phyloP scores from a whole-genome alignment of 2,888 invertebrate species.

The Galerucella calmariensis region DNA sequence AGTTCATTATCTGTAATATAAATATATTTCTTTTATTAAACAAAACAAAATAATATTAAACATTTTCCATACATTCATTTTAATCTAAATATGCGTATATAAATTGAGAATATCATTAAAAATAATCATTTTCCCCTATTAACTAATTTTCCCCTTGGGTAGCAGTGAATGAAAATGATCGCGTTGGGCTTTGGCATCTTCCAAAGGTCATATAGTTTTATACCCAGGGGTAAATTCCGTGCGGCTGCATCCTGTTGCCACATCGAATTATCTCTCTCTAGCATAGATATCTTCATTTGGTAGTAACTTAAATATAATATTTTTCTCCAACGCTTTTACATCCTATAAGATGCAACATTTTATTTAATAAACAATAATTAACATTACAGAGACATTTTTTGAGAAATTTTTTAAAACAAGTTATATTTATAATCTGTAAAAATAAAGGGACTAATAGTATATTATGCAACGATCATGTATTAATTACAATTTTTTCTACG shows the following conservation, averaged over 20 bases:
- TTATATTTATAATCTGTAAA: no score
- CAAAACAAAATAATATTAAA: not conserved
- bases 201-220: constrained; percentile 19
- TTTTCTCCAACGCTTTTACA: no score
- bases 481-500: no score
- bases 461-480: no score
- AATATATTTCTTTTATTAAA: no score
- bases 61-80: not conserved
- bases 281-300: not conserved
- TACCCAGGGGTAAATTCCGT: constrained; percentile 21
- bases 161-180: constrained; percentile 32
- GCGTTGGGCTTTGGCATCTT: constrained; percentile 27
- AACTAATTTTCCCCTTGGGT: constrained; percentile 26
- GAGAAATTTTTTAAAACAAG: no score
- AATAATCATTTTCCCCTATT: constrained; percentile 27
- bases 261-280: not conserved
- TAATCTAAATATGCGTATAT: not conserved
- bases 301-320: no score
- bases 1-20: no score
- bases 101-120: constrained; percentile 24
- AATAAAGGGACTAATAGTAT: no score
- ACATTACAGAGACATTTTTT: no score
- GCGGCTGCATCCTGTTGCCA: constrained; percentile 6
- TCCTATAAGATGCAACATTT: no score
- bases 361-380: no score